These are phyloP conservation scores for Elymnias hypermnestra DNA, from an alignment of 1,140 invertebrate species.

Conservation along the genomic window DNA sequence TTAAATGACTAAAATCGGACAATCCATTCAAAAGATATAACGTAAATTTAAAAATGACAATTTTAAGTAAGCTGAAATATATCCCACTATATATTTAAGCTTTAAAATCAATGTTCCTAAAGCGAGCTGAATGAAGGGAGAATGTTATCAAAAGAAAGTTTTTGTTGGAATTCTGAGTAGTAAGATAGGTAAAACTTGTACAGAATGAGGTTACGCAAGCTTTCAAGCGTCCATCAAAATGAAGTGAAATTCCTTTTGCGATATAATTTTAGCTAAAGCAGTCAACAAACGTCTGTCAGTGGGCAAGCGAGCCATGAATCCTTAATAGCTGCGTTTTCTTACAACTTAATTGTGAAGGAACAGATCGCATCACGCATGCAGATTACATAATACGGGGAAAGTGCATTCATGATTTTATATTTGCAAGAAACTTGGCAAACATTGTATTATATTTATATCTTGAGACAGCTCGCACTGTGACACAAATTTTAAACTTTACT, in stretches of 20 bases:
- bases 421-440: neutral
- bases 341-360: constrained; percentile 43
- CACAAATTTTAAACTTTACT: neutral
- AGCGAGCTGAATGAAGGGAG: too few relatives aligned
- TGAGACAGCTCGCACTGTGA: neutral
- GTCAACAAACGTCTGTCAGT: constrained; percentile 16
- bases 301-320: constrained; percentile 29
- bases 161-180: neutral
- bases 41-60: too few relatives aligned
- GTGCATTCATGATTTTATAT: constrained; percentile 34
- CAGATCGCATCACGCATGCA: constrained; percentile 44
- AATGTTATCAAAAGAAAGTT: neutral
- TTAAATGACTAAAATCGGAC: too few relatives aligned
- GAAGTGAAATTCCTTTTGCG: constrained; percentile 3
- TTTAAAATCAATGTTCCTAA: too few relatives aligned
- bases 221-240: neutral
- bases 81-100: too few relatives aligned
- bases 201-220: neutral
- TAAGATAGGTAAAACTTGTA: neutral
- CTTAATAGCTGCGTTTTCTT: constrained; percentile 46
- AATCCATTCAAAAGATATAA: too few relatives aligned
- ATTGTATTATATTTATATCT: neutral
- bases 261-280: constrained; percentile 9
- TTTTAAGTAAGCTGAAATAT: too few relatives aligned
- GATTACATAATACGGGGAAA: constrained; percentile 54